Evolutionary conservation across 2,888 invertebrate genomes (phyloP).

Genomic region (Epinotia ramella): DNA sequence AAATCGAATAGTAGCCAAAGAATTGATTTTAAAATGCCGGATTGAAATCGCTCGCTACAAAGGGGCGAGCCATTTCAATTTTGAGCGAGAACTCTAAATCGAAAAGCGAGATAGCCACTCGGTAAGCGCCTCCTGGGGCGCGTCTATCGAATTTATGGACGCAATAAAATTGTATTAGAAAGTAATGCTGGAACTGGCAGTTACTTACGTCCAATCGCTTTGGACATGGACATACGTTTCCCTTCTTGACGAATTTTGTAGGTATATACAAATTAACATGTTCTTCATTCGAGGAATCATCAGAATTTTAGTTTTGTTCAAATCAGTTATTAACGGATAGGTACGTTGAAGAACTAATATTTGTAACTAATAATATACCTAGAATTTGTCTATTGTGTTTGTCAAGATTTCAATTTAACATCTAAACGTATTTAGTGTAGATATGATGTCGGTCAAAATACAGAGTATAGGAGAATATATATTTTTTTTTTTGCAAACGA

Average conservation of each 20-base stretch:
- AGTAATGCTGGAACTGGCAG: constrained; percentile 56
- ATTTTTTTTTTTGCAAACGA: too few species aligned
- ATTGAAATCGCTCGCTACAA: constrained; percentile 76
- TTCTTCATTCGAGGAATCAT: background rate
- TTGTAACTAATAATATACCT: too few species aligned
- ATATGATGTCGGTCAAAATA: too few species aligned
- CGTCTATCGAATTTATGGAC: constrained; percentile 78
- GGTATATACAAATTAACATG: background rate
- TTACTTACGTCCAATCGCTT: constrained; percentile 46
- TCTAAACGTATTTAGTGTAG: too few species aligned
- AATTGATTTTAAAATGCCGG: constrained; percentile 73
- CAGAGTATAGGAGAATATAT: too few species aligned
- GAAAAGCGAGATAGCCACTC: constrained; percentile 78
- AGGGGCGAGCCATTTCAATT: constrained; percentile 78
- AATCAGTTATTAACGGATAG: too few species aligned
- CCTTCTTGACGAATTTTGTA: constrained; percentile 1
- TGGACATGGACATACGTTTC: constrained; percentile 35
- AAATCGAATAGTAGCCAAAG: constrained; percentile 55
- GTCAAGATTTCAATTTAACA: too few species aligned
- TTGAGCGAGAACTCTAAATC: constrained; percentile 77
- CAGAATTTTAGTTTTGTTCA: background rate
- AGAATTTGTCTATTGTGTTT: too few species aligned
- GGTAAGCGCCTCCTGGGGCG: constrained; percentile 78
- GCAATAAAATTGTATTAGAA: constrained; percentile 78
- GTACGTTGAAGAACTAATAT: too few species aligned